Percentiles rank a stretch among this genome's conserved stretches.
phyloP scores from a whole-genome alignment of 2,113 vertebrate species.

The Sigmodon hispidus region DNA sequence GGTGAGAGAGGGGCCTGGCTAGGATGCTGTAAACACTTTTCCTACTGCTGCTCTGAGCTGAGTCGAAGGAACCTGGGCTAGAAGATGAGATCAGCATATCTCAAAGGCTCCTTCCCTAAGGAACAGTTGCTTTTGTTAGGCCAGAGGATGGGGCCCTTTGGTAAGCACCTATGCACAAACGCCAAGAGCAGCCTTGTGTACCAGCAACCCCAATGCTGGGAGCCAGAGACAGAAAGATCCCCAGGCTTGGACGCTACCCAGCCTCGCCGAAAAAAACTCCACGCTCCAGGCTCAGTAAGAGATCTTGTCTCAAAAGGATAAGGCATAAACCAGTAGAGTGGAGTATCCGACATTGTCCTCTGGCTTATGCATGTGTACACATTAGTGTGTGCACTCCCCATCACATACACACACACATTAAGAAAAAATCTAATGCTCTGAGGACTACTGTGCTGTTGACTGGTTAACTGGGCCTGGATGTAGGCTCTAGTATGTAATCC shows the following conservation, averaged over 20 bases:
- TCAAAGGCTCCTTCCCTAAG: background rate
- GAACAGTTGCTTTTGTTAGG: background rate
- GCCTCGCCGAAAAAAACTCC: background rate
- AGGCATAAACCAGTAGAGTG: background rate
- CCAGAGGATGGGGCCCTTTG: background rate
- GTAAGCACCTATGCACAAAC: background rate
- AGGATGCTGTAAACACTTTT: background rate
- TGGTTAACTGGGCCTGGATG: background rate
- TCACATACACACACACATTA: background rate
- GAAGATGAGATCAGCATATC: background rate
- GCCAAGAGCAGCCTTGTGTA: too few relatives aligned
- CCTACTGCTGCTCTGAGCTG: background rate
- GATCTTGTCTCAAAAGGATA: background rate
- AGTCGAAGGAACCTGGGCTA: background rate
- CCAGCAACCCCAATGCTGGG: background rate
- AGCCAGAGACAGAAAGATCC: background rate
- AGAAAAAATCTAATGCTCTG: background rate
- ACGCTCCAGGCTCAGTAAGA: background rate
- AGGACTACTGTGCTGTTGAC: background rate
- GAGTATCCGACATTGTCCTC: background rate
- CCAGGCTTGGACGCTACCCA: background rate
- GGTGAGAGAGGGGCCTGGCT: background rate
- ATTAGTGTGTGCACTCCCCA: background rate
- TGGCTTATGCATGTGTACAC: background rate
- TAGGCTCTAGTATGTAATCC: background rate